Conservation (phyloP, 1,140 invertebrate genomes). For the Lanistes nyassanus region DNA sequence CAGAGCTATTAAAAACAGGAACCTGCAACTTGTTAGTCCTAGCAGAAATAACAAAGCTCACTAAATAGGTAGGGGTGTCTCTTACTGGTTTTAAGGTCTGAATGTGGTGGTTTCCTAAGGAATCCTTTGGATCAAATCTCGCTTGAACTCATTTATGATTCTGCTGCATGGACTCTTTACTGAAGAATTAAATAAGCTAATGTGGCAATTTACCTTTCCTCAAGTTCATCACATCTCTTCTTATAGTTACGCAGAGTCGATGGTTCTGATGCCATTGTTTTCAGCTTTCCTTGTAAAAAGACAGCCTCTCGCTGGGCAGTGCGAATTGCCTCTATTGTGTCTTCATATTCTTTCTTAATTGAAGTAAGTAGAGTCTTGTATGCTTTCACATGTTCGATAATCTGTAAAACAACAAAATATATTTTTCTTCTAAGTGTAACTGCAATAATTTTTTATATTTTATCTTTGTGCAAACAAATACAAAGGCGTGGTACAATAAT, state of each 20-base stretch:
- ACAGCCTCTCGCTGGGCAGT: conserved; percentile 56
- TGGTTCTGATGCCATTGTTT: conserved; percentile 63
- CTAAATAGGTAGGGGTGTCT: no score
- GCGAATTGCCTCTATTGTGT: conserved; percentile 61
- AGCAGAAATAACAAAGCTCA: no score
- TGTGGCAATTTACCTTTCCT: conserved; percentile 50
- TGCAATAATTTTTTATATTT: not conserved
- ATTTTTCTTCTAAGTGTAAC: not conserved
- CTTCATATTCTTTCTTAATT: conserved; percentile 66
- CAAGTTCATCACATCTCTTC: conserved; percentile 59
- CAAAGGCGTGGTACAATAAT: not conserved
- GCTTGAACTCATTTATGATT: no score
- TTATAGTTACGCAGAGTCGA: conserved; percentile 62
- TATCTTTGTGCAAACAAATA: not conserved
- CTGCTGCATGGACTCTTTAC: no score
- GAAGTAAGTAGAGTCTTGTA: conserved; percentile 61
- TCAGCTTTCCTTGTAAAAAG: conserved; percentile 61
- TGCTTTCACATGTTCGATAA: conserved; percentile 62
- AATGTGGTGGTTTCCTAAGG: no score
- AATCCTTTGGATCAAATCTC: no score
- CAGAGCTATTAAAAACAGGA: no score
- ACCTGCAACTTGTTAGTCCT: no score
- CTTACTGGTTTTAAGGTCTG: no score
- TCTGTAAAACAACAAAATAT: conserved; percentile 41
- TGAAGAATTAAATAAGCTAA: no score